Percentiles rank a stretch among this genome's conserved stretches.
These are phyloP conservation scores for Oncopodura yosiiana DNA, from an alignment of 1,140 invertebrate genomes.

Conservation along the genomic window DNA sequence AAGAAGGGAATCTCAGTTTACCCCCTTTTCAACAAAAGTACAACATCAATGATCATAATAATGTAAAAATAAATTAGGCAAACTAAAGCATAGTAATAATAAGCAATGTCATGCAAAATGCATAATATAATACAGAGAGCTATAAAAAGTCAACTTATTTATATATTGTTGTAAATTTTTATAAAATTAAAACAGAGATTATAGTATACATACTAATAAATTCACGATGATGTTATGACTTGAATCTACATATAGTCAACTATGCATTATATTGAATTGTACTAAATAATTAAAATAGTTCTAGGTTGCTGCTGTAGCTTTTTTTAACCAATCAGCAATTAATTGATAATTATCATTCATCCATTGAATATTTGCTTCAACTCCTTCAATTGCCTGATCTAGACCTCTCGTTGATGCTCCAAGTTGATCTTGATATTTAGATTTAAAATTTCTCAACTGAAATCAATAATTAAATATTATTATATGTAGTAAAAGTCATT, in stretches of 20 bases:
- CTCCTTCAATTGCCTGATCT: slow-evolving; percentile 65
- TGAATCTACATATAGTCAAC: neutral
- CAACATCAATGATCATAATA: too few relatives aligned
- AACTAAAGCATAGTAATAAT: too few relatives aligned
- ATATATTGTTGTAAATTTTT: too few relatives aligned
- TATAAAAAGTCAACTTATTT: too few relatives aligned
- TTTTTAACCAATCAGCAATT: slow-evolving; percentile 60
- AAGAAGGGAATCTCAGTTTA: too few relatives aligned
- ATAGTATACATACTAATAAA: too few relatives aligned
- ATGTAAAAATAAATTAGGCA: too few relatives aligned
- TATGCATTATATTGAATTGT: neutral
- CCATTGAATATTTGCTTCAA: slow-evolving; percentile 69
- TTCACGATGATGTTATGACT: neutral
- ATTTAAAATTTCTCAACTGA: slow-evolving; percentile 51
- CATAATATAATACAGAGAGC: too few relatives aligned
- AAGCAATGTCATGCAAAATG: too few relatives aligned
- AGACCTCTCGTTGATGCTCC: slow-evolving; percentile 55
- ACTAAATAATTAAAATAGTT: neutral
- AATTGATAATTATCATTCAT: slow-evolving; percentile 59
- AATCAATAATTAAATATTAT: slow-evolving; percentile 31
- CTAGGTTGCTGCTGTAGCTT: slow-evolving; percentile 24
- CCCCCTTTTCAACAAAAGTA: too few relatives aligned
- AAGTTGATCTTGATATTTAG: slow-evolving; percentile 40
- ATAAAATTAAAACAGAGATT: too few relatives aligned
- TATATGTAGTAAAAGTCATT: neutral